A percentile compares a stretch with the other conserved stretches of the same genome.
phyloP scores from a whole-genome alignment of 2,113 vertebrate species.

The Colinus virginianus region DNA sequence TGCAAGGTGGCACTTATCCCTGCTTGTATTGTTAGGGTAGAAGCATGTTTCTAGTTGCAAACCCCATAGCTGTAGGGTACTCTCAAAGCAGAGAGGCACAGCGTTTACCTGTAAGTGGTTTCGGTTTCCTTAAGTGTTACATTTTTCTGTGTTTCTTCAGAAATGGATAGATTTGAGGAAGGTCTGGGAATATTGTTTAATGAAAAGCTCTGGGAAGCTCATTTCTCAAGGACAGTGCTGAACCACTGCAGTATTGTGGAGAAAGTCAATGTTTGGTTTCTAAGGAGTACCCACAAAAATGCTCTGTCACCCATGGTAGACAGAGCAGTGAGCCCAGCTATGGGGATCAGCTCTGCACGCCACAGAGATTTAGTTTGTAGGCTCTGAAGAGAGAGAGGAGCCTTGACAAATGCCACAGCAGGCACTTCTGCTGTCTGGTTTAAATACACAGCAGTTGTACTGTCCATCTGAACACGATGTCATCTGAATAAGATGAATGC shows the following conservation, averaged over 20 bases:
- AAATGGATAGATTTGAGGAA: background rate
- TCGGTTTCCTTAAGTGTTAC: background rate
- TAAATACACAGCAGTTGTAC: background rate
- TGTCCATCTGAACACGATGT: fast-evolving
- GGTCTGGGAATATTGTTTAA: background rate
- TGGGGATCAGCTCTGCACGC: background rate
- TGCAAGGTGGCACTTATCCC: background rate
- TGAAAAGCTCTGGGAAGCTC: background rate
- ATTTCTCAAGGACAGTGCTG: background rate
- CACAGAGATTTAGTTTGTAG: background rate
- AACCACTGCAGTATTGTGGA: background rate
- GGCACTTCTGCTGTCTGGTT: background rate
- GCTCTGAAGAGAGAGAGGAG: background rate
- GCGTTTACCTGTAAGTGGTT: background rate
- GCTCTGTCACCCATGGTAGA: fast-evolving
- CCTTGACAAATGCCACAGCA: background rate
- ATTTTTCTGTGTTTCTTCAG: background rate
- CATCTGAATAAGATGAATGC: background rate
- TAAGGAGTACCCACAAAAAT: background rate
- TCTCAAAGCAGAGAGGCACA: background rate
- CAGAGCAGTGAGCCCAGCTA: background rate
- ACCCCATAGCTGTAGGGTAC: background rate
- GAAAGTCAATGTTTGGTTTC: background rate
- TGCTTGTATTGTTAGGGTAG: background rate
- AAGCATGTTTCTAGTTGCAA: background rate